Evolutionary conservation across 2,113 vertebrate species (phyloP), one percentile per base, ranked within the genome.

Genomic region (Sylvia atricapilla): DNA sequence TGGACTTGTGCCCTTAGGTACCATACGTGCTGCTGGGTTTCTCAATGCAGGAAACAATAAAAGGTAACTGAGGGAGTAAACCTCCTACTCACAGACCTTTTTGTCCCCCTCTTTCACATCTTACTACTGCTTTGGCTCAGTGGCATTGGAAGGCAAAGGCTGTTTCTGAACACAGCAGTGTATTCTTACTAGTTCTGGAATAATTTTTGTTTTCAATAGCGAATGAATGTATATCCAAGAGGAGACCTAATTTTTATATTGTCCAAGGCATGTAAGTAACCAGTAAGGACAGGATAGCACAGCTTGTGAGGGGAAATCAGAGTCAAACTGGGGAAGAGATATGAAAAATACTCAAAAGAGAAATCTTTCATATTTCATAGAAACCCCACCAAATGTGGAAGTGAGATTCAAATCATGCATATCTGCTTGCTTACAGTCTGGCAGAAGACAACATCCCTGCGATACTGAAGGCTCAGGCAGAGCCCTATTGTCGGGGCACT

Each of bases 361-460:
- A 19, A 23, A 72, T 46, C 27, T 83, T 67, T 30, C 33, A 3
- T 25, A 77, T 58, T 74, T 82, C 55, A 49, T 16, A 59, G 24
- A 87, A 75, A 74, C 8, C 18, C 62, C 33, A 76, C 10, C 35
- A n/a, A 59, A 59, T 6, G 24, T n/a, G 35, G 9, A 80, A 94
- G 33, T 17, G 21, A 46, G 91, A 87, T 62, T 62, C 41, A 90
- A 72, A 70, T 15, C 9, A 64, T 11, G 12, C 35, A 4, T 33
- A n/a, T 67, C 41, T 82, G 74, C 46, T 81, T 50, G 94, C 99
- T 98, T 97, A 99, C 99, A 28, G 99, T 99, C 94, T 99, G 99
- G 97, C 99, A 99, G 98, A 99, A 99, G 97, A 99, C 99, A 52
- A 99, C 99, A 23, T 99, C 99, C 4, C 99, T 98, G 96, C 99